Base-by-base conservation (phyloP, 2,888 invertebrate species). In the Dromius quadrimaculatus region DNA sequence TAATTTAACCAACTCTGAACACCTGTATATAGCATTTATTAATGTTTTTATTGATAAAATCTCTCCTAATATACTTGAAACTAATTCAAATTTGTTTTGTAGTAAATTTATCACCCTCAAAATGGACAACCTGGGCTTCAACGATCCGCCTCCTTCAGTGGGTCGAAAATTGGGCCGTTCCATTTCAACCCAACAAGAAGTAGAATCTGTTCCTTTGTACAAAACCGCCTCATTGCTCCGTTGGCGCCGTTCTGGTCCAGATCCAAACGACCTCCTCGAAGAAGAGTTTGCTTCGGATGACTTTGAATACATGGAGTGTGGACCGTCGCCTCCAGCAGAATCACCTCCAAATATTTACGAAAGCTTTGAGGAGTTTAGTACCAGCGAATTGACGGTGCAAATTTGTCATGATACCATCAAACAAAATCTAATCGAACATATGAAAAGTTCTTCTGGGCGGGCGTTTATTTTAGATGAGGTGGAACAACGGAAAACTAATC, bases 301-400 rank as follows among this genome's bases (percentile, higher is more conserved):
- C 82, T 89, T 90, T 81, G 90, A 90, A 81, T 91, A 90, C 81
- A 90, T 92, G 86, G 91, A 92, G 80, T 91, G 90, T 76, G 92
- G 92, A 70, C 90, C 90, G 36, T 91, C 92, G 13, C 92, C 92
- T 5, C 92, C 92, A 23, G 90, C 92, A 71, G 92, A 93, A 81
- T 91, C 91, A 82, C 91, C 91, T 45, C 90, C 92, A 75, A 90
- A 91, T 80, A 88, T 92, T 85, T 92, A 92, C 83, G 92, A 93
- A 80, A 92, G 90, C 83, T 92, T 92, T 78, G 90, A 90, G 79
- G 90, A 91, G 79, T 83, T 83, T 65, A 80, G 81, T 13, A 70
- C 70, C 1, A 89, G 89, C 50, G 88, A 90, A 78, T 82, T 89
- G 78, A 89, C 89, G 78, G 90, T 90, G 78, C 90, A 90, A 78